Evolutionary conservation across 2,888 invertebrate species (phyloP), one percentile per base, ranked within the genome.

Genomic region (Cheilosia impressa): DNA sequence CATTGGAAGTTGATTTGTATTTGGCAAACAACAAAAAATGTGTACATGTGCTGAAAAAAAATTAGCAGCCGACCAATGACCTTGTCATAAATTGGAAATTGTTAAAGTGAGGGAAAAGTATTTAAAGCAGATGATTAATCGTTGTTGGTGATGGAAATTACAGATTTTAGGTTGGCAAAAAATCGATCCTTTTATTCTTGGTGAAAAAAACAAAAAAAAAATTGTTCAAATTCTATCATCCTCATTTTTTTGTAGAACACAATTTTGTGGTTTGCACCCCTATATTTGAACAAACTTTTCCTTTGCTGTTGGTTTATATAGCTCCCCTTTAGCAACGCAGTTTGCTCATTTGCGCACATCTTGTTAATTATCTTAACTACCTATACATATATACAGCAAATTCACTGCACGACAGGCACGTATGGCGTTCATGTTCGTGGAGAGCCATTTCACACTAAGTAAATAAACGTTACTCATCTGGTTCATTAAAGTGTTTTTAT

Each of bases 311-410:
- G 68, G 60, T 60, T 68, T 68, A 6, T n/a, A 69, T 45, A 24
- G 9, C 13, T 77, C 17, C 41, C 34, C 27, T 24, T 31, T 24
- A 43, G 43, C 13, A 58, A 52, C 24, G 22, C 24, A 22, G 31
- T 47, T 63, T 66, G 73, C 60, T 79, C 66, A 79, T 79, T 79
- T 73, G 73, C 57, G 50, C 2, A 72, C 43, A 79, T 50, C 31
- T 72, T 72, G 65, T 58, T 79, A 79, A 72, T 79, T 72, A 79
- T 65, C 50, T 65, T 72, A 63, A 31, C 41, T 34, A 31, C 47
- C 43, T 50, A 31, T 22, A 22, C 22, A 22, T 22, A 22, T 2
- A 66, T 24, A n/a, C 7, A n/a, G 2, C 10, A 57, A 7, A 3
- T 47, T 31, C 24, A 17, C 31, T 15, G 34, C 41, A 31, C 27